phyloP scores from a whole-genome alignment of 1,140 invertebrate species.

The Limonius californicus region DNA sequence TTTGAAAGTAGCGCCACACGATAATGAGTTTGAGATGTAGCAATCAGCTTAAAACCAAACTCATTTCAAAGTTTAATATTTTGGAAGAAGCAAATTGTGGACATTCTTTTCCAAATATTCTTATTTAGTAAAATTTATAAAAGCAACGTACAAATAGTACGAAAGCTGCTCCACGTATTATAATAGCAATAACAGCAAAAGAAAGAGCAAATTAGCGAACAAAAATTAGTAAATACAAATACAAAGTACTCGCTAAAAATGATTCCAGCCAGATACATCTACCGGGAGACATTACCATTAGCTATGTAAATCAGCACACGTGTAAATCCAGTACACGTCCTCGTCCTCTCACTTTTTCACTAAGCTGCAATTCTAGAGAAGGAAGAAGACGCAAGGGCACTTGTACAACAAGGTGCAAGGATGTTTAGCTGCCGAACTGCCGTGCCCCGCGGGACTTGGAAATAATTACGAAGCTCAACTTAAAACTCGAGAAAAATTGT shows the following conservation, averaged over 20 bases:
- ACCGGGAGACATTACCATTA: conserved; percentile 37
- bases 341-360: not conserved
- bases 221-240: conserved; percentile 40
- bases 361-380: not conserved
- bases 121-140: too few species aligned
- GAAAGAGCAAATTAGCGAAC: conserved; percentile 22
- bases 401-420: conserved; percentile 6
- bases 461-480: conserved; percentile 43
- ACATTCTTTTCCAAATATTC: too few species aligned
- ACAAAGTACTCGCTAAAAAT: conserved; percentile 38
- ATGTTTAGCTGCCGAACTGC: conserved; percentile 30
- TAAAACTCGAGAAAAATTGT: conserved; percentile 44
- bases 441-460: conserved; percentile 35
- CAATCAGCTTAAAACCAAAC: too few species aligned
- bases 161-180: not conserved
- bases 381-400: conserved; percentile 9
- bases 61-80: too few species aligned
- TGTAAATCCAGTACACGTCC: not conserved
- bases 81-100: too few species aligned
- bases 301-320: conserved; percentile 26
- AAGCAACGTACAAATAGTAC: too few species aligned
- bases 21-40: too few species aligned
- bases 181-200: not conserved
- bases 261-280: conserved; percentile 35
- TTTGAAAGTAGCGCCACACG: too few species aligned